These are phyloP conservation scores for Eremobia ochroleuca DNA, from an alignment of 2,888 invertebrate species.

Conservation along the genomic window DNA sequence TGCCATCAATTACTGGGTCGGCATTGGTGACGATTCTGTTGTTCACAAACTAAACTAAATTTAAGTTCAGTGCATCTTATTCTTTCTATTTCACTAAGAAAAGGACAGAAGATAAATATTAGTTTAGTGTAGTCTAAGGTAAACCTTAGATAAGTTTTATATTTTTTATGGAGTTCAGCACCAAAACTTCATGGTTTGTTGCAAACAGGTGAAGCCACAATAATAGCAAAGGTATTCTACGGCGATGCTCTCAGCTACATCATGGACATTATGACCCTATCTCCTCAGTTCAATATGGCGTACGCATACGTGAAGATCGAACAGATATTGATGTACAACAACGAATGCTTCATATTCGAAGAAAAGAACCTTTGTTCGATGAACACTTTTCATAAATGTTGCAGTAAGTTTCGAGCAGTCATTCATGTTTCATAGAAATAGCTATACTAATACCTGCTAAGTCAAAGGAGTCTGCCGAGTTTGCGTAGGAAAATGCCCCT, in stretches of 20 bases:
- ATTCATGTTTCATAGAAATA: neutral
- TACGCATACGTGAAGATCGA: slow-evolving; percentile 83
- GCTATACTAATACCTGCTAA: neutral
- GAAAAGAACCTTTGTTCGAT: slow-evolving; percentile 75
- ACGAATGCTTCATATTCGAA: slow-evolving; percentile 80
- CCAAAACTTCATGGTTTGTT: neutral
- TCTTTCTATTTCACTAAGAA: too few species aligned
- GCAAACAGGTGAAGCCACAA: slow-evolving; percentile 83
- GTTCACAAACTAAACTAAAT: too few species aligned
- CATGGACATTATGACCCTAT: slow-evolving; percentile 78
- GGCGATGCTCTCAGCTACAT: slow-evolving; percentile 76
- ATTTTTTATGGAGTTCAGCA: neutral
- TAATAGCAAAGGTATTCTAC: slow-evolving; percentile 81
- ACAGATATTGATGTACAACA: slow-evolving; percentile 83
- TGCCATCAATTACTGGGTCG: neutral
- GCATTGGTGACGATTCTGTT: too few species aligned
- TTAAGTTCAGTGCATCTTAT: too few species aligned
- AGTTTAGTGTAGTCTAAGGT: too few species aligned
- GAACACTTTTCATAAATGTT: slow-evolving; percentile 83
- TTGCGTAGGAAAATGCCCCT: too few species aligned
- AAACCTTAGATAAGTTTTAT: too few species aligned
- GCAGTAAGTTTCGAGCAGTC: slow-evolving; percentile 75
- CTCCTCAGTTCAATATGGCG: slow-evolving; percentile 86
- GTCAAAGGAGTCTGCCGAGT: too few species aligned
- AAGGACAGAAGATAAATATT: too few species aligned